Conservation (phyloP, 92 coral and sea anemone genomes). For the Palythoa grandis region DNA sequence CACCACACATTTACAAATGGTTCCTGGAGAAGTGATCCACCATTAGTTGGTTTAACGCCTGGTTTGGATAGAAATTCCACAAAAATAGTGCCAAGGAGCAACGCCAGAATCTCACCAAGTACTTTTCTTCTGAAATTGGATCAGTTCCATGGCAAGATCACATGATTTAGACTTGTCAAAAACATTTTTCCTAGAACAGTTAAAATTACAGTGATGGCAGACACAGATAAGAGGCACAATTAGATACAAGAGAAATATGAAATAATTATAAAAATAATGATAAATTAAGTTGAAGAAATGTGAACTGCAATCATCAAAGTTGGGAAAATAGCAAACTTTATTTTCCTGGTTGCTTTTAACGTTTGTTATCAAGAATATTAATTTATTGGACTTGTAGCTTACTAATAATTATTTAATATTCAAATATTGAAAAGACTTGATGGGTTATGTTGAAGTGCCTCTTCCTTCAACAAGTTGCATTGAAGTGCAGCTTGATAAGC, state of each 20-base stretch:
- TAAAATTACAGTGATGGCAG: not conserved
- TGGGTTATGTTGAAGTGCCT: not conserved
- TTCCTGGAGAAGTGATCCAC: slow-evolving; percentile 15
- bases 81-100: slow-evolving; percentile 23
- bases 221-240: not conserved
- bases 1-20: slow-evolving; percentile 17
- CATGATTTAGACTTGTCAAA: not conserved
- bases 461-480: slow-evolving; percentile 7
- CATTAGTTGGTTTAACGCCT: slow-evolving; percentile 15
- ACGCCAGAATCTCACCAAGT: slow-evolving; percentile 8
- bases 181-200: not conserved
- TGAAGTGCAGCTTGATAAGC: slow-evolving; percentile 17
- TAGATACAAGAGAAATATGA: not conserved
- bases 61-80: slow-evolving; percentile 23
- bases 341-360: slow-evolving; percentile 4
- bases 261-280: not conserved
- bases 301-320: too few relatives aligned
- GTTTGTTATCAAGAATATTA: not conserved
- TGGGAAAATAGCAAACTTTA: too few relatives aligned
- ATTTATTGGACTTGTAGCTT: not conserved
- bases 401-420: not conserved
- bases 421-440: not conserved
- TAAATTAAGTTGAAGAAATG: not conserved
- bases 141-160: slow-evolving; percentile 5
- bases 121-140: not conserved